Evolutionary conservation across 2,888 invertebrate species (phyloP).

Genomic region (Altica lythri): DNA sequence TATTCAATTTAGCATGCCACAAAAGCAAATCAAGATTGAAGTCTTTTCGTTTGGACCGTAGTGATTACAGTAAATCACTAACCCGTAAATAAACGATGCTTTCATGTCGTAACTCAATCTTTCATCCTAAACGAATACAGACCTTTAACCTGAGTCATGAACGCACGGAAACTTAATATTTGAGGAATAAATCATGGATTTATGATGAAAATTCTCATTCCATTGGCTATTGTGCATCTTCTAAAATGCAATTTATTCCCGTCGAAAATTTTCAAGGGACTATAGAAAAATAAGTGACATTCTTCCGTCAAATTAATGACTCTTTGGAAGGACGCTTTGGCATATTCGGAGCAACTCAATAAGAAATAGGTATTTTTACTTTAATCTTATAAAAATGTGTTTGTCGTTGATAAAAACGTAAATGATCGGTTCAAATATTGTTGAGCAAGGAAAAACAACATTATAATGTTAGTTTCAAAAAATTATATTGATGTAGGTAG

Average conservation of each 20-base stretch:
- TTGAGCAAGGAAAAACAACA: too few relatives aligned
- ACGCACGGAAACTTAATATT: conserved; percentile 3
- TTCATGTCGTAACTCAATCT: conserved; percentile 7
- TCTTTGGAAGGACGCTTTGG: too few relatives aligned
- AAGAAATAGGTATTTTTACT: too few relatives aligned
- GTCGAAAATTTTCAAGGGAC: neutral
- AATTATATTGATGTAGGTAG: too few relatives aligned
- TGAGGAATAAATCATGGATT: conserved; percentile 5
- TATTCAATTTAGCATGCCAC: too few relatives aligned
- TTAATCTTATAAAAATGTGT: too few relatives aligned
- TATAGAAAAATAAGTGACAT: neutral
- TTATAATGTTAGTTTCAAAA: too few relatives aligned
- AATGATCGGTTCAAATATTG: too few relatives aligned
- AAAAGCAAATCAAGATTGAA: too few relatives aligned
- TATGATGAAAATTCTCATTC: conserved; percentile 4
- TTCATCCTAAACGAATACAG: neutral
- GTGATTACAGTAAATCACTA: conserved; percentile 9
- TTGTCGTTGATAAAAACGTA: too few relatives aligned
- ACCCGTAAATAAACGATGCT: conserved; percentile 9
- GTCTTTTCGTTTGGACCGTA: neutral
- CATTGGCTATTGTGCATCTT: conserved; percentile 2
- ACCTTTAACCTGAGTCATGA: conserved; percentile 3
- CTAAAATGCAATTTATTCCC: conserved; percentile 1
- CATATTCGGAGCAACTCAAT: too few relatives aligned
- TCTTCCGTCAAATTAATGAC: neutral